Conservation (phyloP, 2,113 vertebrate genomes). For the Tor tambroides region DNA sequence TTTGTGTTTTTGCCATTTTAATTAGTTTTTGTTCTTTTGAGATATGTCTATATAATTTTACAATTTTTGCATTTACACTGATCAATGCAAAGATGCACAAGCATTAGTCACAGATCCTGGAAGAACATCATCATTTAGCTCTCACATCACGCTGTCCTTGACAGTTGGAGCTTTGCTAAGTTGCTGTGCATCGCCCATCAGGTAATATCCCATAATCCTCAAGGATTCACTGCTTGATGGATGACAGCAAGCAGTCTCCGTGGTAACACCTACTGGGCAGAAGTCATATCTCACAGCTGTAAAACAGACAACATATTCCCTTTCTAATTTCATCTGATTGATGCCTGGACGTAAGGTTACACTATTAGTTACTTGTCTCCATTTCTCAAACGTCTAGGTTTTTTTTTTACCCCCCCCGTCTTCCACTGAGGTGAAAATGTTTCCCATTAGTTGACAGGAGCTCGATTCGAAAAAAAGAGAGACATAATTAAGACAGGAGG, state of each 20-base stretch:
- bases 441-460: slow-evolving; percentile 42
- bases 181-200: slow-evolving; percentile 21
- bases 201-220: slow-evolving; percentile 36
- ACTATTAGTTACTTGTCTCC: slow-evolving; percentile 28
- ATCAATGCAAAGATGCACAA: not conserved
- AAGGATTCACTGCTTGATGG: slow-evolving; percentile 63
- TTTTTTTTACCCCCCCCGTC: not conserved
- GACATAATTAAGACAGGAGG: slow-evolving; percentile 65
- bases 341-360: slow-evolving; percentile 36
- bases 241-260: slow-evolving; percentile 54
- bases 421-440: slow-evolving; percentile 1
- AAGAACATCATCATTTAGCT: slow-evolving; percentile 17
- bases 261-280: slow-evolving; percentile 33
- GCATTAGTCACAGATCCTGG: not conserved
- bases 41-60: no score
- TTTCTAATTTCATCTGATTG: slow-evolving; percentile 62
- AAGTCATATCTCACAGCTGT: slow-evolving; percentile 51
- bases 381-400: slow-evolving; percentile 26
- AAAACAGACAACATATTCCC: slow-evolving; percentile 62
- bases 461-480: slow-evolving; percentile 30
- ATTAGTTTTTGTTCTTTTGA: no score
- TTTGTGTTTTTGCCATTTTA: no score
- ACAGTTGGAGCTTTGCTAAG: slow-evolving; percentile 13
- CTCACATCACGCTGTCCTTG: slow-evolving; percentile 1
- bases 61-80: no score